Conservation (phyloP, 2,113 vertebrate genomes). For the Cheilinus undulatus region DNA sequence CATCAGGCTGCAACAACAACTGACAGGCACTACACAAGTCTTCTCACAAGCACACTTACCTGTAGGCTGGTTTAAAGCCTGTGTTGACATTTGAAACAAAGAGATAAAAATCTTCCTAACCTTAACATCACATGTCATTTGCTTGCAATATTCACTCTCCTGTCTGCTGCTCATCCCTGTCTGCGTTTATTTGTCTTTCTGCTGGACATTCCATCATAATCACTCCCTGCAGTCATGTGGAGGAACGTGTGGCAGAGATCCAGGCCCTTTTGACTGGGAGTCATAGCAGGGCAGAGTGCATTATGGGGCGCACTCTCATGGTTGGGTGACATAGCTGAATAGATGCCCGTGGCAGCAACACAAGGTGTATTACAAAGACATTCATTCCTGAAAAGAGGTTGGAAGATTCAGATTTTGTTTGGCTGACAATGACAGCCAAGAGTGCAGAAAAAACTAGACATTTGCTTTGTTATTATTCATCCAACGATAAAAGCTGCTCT, state of each 20-base stretch:
- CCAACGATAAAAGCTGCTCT: slow-evolving; percentile 34
- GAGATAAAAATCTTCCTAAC: background rate
- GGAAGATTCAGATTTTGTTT: slow-evolving; percentile 46
- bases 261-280: slow-evolving; percentile 49
- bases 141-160: slow-evolving; percentile 23
- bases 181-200: slow-evolving; percentile 50
- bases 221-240: slow-evolving; percentile 51
- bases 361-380: slow-evolving; percentile 49
- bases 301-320: slow-evolving; percentile 52
- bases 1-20: slow-evolving; percentile 25
- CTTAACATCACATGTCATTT: slow-evolving; percentile 1
- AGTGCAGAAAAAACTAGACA: slow-evolving; percentile 40
- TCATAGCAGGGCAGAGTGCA: slow-evolving; percentile 34
- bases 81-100: slow-evolving; percentile 14
- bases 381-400: slow-evolving; percentile 21
- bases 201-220: slow-evolving; percentile 46
- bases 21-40: slow-evolving; percentile 1
- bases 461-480: slow-evolving; percentile 63
- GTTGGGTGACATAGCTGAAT: slow-evolving; percentile 61
- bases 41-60: slow-evolving; percentile 12
- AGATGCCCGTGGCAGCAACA: slow-evolving; percentile 56
- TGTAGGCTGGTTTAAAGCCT: background rate
- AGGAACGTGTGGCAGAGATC: slow-evolving; percentile 63
- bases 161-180: slow-evolving; percentile 8
- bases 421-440: slow-evolving; percentile 26